A percentile compares a stretch with the other conserved stretches of the same genome.
phyloP scores from a whole-genome alignment of 1,140 invertebrate genomes.

The Cydia strobilella region DNA sequence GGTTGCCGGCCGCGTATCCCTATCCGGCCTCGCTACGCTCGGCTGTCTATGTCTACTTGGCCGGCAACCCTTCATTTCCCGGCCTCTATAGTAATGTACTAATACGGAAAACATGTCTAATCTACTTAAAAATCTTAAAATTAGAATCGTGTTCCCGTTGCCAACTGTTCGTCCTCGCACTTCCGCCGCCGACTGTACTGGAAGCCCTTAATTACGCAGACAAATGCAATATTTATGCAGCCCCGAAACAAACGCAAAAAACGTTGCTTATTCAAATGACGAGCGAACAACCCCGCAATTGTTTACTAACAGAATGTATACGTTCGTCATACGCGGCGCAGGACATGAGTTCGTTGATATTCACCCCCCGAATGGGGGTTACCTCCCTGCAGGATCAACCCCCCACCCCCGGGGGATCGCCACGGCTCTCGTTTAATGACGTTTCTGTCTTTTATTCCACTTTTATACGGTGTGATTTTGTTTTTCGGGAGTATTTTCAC shows the following conservation, averaged over 20 bases:
- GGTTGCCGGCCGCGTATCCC: too few relatives aligned
- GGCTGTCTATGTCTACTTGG: too few relatives aligned
- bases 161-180: background rate
- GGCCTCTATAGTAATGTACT: too few relatives aligned
- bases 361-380: conserved; percentile 48
- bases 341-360: conserved; percentile 73
- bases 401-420: conserved; percentile 49
- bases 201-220: background rate
- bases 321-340: conserved; percentile 54
- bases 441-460: conserved; percentile 62
- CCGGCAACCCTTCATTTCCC: too few relatives aligned
- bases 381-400: conserved; percentile 38
- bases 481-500: conserved; percentile 34
- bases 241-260: conserved; percentile 23
- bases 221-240: conserved; percentile 30
- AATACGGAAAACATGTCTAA: background rate
- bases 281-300: conserved; percentile 54
- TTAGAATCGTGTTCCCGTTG: background rate
- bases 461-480: conserved; percentile 47
- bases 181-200: background rate
- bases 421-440: conserved; percentile 65
- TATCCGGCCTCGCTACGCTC: too few relatives aligned
- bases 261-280: conserved; percentile 37
- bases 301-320: conserved; percentile 74
- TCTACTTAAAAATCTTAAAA: background rate